phyloP scores from a whole-genome alignment of 2,888 invertebrate species.

The Camptogramma bilineatum region DNA sequence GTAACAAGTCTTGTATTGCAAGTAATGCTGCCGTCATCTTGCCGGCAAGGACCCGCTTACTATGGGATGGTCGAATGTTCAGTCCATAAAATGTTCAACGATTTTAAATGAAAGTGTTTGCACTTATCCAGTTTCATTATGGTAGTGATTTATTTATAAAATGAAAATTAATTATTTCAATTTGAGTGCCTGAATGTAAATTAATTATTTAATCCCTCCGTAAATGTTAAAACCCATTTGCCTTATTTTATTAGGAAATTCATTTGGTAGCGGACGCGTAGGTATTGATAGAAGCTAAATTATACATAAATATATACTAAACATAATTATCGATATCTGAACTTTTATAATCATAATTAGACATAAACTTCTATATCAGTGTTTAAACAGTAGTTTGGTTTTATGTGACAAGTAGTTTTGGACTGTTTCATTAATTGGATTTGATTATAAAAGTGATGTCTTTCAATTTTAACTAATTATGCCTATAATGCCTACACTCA shows the following conservation, averaged over 20 bases:
- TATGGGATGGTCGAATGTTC: not conserved
- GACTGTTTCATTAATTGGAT: constrained; percentile 46
- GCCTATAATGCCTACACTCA: too few relatives aligned
- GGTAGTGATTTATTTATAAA: constrained; percentile 35
- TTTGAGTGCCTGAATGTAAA: constrained; percentile 79
- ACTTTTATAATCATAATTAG: constrained; percentile 60
- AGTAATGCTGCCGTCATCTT: too few relatives aligned
- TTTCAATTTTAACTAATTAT: not conserved
- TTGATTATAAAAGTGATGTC: not conserved
- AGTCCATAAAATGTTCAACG: not conserved
- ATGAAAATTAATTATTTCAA: constrained; percentile 70
- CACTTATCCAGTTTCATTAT: constrained; percentile 15
- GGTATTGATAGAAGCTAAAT: constrained; percentile 65
- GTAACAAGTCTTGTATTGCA: too few relatives aligned
- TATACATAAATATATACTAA: constrained; percentile 49
- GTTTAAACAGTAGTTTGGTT: constrained; percentile 61
- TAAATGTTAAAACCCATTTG: constrained; percentile 62
- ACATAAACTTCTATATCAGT: constrained; percentile 65
- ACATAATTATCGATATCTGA: constrained; percentile 39
- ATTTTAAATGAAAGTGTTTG: not conserved
- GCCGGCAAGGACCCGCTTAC: too few relatives aligned
- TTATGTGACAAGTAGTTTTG: constrained; percentile 44
- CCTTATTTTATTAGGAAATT: constrained; percentile 81
- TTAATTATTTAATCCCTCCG: constrained; percentile 81
- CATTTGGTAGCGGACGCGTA: constrained; percentile 59